phyloP scores from a whole-genome alignment of 2,888 invertebrate genomes.

The Drosophila greeni region DNA sequence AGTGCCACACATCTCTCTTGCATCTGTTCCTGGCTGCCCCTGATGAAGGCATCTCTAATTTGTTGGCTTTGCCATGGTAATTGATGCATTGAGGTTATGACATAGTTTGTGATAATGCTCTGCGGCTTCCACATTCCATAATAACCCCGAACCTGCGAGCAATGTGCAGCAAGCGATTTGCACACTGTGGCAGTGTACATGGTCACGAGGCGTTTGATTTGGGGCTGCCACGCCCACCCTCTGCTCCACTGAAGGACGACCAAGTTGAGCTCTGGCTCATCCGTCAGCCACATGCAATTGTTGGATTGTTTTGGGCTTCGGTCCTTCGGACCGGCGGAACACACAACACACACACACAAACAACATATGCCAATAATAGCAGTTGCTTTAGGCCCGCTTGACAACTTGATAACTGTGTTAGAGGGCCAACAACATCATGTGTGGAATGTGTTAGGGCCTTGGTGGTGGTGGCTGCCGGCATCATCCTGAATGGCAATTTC shows the following conservation, averaged over 20 bases:
- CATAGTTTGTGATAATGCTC: slow-evolving; percentile 62
- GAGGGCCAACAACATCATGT: slow-evolving; percentile 14
- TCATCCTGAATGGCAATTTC: slow-evolving; percentile 32
- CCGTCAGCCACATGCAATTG: slow-evolving; percentile 37
- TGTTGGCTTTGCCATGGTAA: slow-evolving; percentile 61
- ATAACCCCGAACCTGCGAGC: slow-evolving; percentile 36
- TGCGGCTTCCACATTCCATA: slow-evolving; percentile 47
- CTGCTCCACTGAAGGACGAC: no score
- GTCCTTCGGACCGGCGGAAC: slow-evolving; percentile 9
- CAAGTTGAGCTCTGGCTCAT: no score
- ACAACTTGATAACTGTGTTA: slow-evolving; percentile 47
- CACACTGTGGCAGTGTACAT: slow-evolving; percentile 14
- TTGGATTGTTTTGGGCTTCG: slow-evolving; percentile 22
- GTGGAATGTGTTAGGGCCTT: slow-evolving; percentile 7
- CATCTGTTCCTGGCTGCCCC: slow-evolving; percentile 1
- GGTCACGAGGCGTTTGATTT: slow-evolving; percentile 12
- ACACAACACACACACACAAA: no score
- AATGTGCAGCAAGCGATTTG: slow-evolving; percentile 23
- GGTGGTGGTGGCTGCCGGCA: slow-evolving; percentile 8
- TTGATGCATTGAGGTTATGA: slow-evolving; percentile 70
- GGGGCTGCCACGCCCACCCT: slow-evolving; percentile 3
- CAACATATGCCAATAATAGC: slow-evolving; percentile 46
- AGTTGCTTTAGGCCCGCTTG: slow-evolving; percentile 42
- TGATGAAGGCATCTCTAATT: slow-evolving; percentile 61
- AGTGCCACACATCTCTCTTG: slow-evolving; percentile 6